A percentile compares a stretch with the other conserved stretches of the same genome.
These are phyloP conservation scores for Anthopleura xanthogrammica DNA, from an alignment of 92 coral and sea anemone genomes.

Conservation along the genomic window DNA sequence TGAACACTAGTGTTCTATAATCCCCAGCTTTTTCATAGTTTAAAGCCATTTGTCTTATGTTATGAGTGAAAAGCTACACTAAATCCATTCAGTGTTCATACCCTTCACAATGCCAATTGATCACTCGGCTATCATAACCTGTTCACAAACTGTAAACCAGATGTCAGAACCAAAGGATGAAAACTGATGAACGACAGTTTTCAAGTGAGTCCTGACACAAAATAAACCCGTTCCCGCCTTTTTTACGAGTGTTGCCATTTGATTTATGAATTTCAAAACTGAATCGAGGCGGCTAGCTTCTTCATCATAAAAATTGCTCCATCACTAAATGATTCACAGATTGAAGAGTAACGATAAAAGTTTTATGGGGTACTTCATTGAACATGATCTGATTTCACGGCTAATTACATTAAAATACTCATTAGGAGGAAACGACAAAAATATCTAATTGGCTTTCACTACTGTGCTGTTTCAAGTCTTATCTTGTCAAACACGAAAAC, in stretches of 20 bases:
- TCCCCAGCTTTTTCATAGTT: no score
- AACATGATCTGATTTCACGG: slow-evolving; percentile 23
- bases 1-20: no score
- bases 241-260: background rate
- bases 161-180: background rate
- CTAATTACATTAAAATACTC: slow-evolving; percentile 31
- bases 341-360: background rate
- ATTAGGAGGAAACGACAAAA: slow-evolving; percentile 11
- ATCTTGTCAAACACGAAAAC: background rate
- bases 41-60: no score
- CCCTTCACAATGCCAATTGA: background rate
- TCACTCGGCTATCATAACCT: background rate
- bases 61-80: no score
- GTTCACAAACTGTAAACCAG: background rate
- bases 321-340: background rate
- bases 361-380: slow-evolving; percentile 11
- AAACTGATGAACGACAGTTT: background rate
- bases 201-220: background rate
- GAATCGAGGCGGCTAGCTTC: background rate
- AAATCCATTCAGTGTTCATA: no score
- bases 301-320: background rate
- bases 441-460: slow-evolving; percentile 17
- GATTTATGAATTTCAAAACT: background rate
- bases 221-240: background rate
- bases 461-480: background rate